Base-by-base conservation (phyloP, 2,888 invertebrate genomes). In the Hemaris fuciformis region DNA sequence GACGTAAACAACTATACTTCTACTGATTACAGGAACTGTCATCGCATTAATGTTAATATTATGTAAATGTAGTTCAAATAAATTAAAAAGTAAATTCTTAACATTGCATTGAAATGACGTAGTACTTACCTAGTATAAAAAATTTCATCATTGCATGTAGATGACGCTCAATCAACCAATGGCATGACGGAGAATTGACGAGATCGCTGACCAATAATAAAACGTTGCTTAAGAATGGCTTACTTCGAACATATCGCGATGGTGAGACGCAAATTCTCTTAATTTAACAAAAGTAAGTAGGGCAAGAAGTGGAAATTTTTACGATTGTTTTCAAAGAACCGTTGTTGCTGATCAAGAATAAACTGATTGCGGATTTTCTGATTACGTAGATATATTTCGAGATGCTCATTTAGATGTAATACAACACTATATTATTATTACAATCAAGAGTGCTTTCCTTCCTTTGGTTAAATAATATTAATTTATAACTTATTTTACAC, bases 261-360 rank as follows among this genome's bases (percentile, higher is more conserved):
- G n/a, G n/a, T n/a, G n/a, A 6, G 27, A 8, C 18, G 53, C 53
- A 10, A 53, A 53, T 53, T 48, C 25, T 48, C 31, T 43, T 20
- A 43, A 43, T 31, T 53, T 18, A 10, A 18, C 53, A 31, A 48
- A 48, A 60, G 46, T 41, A 48, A 60, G 46, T 41, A 53, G 31
- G 53, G 18, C 53, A 10, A 31, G n/a, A n/a, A n/a, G 10, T 53
- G 53, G 31, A 53, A 27, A 53, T 3, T 31, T 31, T 31, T 10
- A 53, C 15, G 53, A 53, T 31, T 53, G 31, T 53, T 31, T 15
- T 8, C 18, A 31, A 31, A 53, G 22, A 18, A 31, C 31, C 53
- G 53, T 53, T 53, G 10, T 31, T 31, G 31, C 27, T 53, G 27
- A 8, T 48, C 27, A 8, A 43, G 43, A 43, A 0, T 3, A 20